A percentile compares a stretch with the other conserved stretches of the same genome.
These are phyloP conservation scores for Pristionchus mayeri DNA, from an alignment of 2,888 invertebrate genomes.

Conservation along the genomic window DNA sequence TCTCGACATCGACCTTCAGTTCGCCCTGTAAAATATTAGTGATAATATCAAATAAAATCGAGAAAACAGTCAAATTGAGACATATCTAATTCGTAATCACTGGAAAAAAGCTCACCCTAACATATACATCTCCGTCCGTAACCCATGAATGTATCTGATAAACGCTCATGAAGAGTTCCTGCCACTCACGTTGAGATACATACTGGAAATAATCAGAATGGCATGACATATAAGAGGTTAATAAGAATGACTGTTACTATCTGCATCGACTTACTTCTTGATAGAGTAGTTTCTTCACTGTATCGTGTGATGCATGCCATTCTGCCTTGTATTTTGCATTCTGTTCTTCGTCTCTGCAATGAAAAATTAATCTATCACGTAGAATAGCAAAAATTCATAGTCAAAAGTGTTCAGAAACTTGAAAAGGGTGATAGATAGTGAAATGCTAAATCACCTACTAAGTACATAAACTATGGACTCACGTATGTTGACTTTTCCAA, in stretches of 20 bases:
- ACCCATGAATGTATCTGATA: slow-evolving; percentile 98
- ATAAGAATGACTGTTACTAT: not conserved
- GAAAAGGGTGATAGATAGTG: too few relatives aligned
- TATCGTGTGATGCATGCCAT: slow-evolving; percentile 95
- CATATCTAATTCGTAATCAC: not conserved
- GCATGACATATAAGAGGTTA: not conserved
- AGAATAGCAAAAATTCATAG: too few relatives aligned
- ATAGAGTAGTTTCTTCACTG: slow-evolving; percentile 91
- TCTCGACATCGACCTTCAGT: slow-evolving; percentile 54
- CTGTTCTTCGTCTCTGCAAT: not conserved
- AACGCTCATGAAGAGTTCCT: slow-evolving; percentile 82
- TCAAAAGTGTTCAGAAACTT: too few relatives aligned
- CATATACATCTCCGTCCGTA: slow-evolving; percentile 84
- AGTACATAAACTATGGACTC: too few relatives aligned
- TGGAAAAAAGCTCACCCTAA: slow-evolving; percentile 49
- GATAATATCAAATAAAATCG: not conserved
- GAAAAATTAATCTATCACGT: too few relatives aligned
- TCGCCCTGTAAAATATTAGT: not conserved
- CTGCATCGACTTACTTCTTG: slow-evolving; percentile 80
- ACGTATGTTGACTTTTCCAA: not conserved
- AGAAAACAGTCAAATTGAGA: not conserved
- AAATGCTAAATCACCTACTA: too few relatives aligned
- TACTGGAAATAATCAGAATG: slow-evolving; percentile 80
- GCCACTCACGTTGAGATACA: slow-evolving; percentile 95
- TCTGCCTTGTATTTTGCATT: slow-evolving; percentile 87